A percentile compares a stretch with the other conserved stretches of the same genome.
Conservation (phyloP, 2,797 vertebrate genomes). For the Steatocranus sp. region DNA sequence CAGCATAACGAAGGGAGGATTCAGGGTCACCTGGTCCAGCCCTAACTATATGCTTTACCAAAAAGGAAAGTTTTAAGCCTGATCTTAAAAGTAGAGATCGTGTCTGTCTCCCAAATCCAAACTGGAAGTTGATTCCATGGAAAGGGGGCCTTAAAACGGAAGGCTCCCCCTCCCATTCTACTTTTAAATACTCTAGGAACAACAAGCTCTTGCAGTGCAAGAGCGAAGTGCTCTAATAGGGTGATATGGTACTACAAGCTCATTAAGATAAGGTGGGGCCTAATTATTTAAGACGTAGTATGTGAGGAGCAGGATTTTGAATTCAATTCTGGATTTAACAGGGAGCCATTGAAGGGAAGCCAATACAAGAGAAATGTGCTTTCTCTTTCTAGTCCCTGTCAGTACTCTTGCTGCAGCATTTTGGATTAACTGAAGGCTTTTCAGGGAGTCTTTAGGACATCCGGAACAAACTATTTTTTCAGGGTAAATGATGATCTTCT, state of each 20-base stretch:
- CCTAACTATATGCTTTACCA: neutral
- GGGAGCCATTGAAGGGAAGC: rapidly evolving
- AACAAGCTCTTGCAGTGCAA: neutral
- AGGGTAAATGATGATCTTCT: too few relatives aligned
- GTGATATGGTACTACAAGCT: neutral
- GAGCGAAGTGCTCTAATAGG: rapidly evolving
- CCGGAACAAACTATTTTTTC: too few relatives aligned
- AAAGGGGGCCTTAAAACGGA: neutral
- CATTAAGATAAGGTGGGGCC: neutral
- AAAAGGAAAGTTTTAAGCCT: neutral
- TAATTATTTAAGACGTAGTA: neutral
- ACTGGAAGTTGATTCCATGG: neutral
- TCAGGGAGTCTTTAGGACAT: too few relatives aligned
- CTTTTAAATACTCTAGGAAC: neutral
- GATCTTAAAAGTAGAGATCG: neutral
- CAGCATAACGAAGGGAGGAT: neutral
- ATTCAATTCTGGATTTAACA: neutral
- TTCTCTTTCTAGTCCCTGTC: neutral
- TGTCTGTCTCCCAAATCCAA: neutral
- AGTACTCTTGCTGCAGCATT: rapidly evolving
- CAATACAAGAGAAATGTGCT: rapidly evolving
- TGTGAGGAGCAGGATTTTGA: neutral
- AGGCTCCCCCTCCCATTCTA: neutral
- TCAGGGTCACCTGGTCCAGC: neutral
- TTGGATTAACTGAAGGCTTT: rapidly evolving